Percentiles rank a stretch among this genome's conserved stretches.
These are phyloP conservation scores for Stictonetta naevosa DNA, from an alignment of 2,113 vertebrate genomes.

Conservation along the genomic window DNA sequence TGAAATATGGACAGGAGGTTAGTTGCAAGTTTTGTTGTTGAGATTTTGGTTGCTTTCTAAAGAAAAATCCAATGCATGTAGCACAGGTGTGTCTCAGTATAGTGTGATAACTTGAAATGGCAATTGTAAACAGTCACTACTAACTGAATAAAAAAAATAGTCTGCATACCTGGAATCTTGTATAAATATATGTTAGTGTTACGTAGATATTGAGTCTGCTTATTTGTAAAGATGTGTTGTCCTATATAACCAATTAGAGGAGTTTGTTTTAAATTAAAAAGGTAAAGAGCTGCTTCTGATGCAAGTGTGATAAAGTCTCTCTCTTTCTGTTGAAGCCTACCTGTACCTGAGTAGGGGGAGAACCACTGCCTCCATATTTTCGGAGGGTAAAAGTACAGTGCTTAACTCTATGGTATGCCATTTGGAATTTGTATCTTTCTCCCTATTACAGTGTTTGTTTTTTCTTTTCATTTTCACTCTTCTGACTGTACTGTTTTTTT, in stretches of 20 bases:
- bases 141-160: not conserved
- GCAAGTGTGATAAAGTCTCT: slow-evolving; percentile 74
- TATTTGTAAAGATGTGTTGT: not conserved
- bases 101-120: not conserved
- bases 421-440: slow-evolving; percentile 72
- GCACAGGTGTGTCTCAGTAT: not conserved
- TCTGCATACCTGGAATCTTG: not conserved
- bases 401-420: slow-evolving; percentile 76
- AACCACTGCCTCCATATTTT: slow-evolving; percentile 77
- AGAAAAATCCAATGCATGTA: not conserved
- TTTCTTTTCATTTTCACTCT: slow-evolving; percentile 34
- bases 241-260: not conserved
- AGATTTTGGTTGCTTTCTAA: not conserved
- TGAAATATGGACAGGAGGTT: slow-evolving; percentile 89
- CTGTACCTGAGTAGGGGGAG: slow-evolving; percentile 77
- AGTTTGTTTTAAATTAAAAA: slow-evolving; percentile 26
- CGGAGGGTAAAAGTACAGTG: slow-evolving; percentile 78
- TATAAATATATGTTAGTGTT: not conserved
- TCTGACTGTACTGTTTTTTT: slow-evolving; percentile 16
- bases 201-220: not conserved
- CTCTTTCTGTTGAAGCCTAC: slow-evolving; percentile 79
- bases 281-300: slow-evolving; percentile 48
- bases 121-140: not conserved
- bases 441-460: slow-evolving; percentile 34
- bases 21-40: not conserved